Evolutionary conservation across 2,113 vertebrate species (phyloP), one percentile per base, ranked within the genome.

Genomic region (Grallaria varia): DNA sequence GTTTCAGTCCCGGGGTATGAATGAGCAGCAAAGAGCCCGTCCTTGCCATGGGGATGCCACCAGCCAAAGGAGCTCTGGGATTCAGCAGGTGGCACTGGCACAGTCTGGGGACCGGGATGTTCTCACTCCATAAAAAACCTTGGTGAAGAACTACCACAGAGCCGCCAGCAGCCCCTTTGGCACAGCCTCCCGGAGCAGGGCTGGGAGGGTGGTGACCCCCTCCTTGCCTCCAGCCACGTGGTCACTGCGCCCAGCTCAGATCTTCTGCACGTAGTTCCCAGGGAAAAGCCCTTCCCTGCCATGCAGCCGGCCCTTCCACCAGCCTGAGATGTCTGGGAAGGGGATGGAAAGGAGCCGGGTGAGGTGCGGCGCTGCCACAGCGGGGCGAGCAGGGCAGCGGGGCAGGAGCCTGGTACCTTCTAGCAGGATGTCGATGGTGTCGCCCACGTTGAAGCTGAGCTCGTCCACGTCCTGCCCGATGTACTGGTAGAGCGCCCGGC

Each of bases 231-330:
- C 30, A 2, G 28, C 47, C 20, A 2, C n/a, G 23, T 35, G 33
- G 56, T 21, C 4, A 6, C 56, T 15, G 23, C 0, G 0, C 35
- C 14, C 3, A 0, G 30, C 84, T 99, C 98, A 99, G 91, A 99
- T 99, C 97, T 99, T 99, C 97, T 99, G 98, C 85, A 99, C 99
- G 0, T 99, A 99, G 95, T 99, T 99, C 47, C 99, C 99, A 1
- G 99, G 99, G 87, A 99, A 99, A 44, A 99, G 98, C 47, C 99
- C 99, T 91, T 99, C 99, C 89, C 86, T 98, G 68, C 99, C 99
- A 1, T 95, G 94, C 59, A 99, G 94, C 66, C 98, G 98, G 21
- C 99, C 99, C 7, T 97, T 99, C 99, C 99, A 99, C 99, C 99
- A 99, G 66, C 99, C 99, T 0, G 99, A 99, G 11, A 96, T 24